Conservation (phyloP, 2,888 invertebrate species). For the Brachyopa scutellaris region DNA sequence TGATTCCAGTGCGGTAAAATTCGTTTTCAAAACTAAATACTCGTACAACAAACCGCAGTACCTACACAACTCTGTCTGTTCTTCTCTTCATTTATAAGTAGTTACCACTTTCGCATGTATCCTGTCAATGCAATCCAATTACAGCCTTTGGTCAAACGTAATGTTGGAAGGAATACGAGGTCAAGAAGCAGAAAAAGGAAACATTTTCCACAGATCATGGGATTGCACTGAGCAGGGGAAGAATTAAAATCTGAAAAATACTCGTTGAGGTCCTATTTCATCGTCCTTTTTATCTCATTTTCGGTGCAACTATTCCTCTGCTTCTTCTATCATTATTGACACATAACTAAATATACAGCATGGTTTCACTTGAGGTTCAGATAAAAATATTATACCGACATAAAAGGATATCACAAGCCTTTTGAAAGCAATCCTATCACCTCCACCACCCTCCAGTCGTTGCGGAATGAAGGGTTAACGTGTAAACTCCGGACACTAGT, state of each 20-base stretch:
- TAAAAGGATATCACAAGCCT: conserved; percentile 51
- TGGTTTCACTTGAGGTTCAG: conserved; percentile 53
- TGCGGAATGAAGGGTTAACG: conserved; percentile 48
- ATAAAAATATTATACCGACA: conserved; percentile 65
- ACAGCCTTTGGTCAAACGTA: conserved; percentile 3
- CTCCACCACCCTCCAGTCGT: not conserved
- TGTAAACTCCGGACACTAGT: conserved; percentile 54
- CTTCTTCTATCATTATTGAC: conserved; percentile 13
- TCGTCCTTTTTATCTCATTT: conserved; percentile 1
- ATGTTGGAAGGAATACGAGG: conserved; percentile 20
- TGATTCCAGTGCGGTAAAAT: conserved; percentile 15
- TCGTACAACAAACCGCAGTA: conserved; percentile 22
- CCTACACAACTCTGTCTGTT: not conserved
- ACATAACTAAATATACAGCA: conserved; percentile 13
- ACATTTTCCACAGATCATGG: conserved; percentile 4
- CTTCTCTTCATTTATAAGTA: no score
- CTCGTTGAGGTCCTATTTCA: not conserved
- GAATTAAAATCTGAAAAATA: conserved; percentile 32
- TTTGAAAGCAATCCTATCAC: conserved; percentile 50
- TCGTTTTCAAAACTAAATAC: conserved; percentile 7
- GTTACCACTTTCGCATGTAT: not conserved
- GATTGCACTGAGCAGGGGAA: not conserved
- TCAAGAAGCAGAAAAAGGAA: conserved; percentile 4
- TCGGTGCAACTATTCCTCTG: conserved; percentile 24
- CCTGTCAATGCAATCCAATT: conserved; percentile 52